These are phyloP conservation scores for Drosophila subquinaria DNA, from an alignment of 2,888 invertebrate genomes.

Conservation along the genomic window DNA sequence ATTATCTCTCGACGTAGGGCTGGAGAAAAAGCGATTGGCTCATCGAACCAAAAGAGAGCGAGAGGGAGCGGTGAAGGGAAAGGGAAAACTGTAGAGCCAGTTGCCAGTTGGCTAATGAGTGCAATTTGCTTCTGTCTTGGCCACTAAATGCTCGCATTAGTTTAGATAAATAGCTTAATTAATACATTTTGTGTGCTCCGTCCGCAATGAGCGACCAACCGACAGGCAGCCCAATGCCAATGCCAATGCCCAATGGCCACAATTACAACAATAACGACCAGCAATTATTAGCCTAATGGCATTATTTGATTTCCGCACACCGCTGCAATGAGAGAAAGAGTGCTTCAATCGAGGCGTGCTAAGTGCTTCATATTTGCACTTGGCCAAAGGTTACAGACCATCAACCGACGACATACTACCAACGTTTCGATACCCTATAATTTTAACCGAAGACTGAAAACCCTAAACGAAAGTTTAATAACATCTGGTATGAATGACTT, in stretches of 20 bases:
- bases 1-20: slow-evolving; percentile 60
- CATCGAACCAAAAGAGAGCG: slow-evolving; percentile 56
- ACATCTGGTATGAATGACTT: not conserved
- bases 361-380: slow-evolving; percentile 42
- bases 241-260: slow-evolving; percentile 44
- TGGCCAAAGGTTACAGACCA: slow-evolving; percentile 16
- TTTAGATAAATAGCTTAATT: slow-evolving; percentile 81
- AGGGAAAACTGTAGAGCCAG: slow-evolving; percentile 9
- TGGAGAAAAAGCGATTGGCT: slow-evolving; percentile 61
- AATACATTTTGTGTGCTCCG: slow-evolving; percentile 71
- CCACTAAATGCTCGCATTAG: slow-evolving; percentile 81
- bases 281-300: slow-evolving; percentile 77
- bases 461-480: not conserved
- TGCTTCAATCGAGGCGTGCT: slow-evolving; percentile 16
- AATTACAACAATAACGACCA: slow-evolving; percentile 77
- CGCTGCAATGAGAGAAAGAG: slow-evolving; percentile 11
- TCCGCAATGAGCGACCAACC: slow-evolving; percentile 26
- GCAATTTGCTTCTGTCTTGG: slow-evolving; percentile 80
- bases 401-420: not conserved
- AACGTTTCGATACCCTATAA: not conserved
- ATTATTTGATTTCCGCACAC: slow-evolving; percentile 74
- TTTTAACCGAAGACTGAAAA: not conserved
- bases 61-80: not conserved
- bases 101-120: slow-evolving; percentile 68
- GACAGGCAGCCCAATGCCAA: too few relatives aligned